Evolutionary conservation across 1,140 invertebrate species (phyloP).

Genomic region (honey bee (Apis mellifera)): DNA sequence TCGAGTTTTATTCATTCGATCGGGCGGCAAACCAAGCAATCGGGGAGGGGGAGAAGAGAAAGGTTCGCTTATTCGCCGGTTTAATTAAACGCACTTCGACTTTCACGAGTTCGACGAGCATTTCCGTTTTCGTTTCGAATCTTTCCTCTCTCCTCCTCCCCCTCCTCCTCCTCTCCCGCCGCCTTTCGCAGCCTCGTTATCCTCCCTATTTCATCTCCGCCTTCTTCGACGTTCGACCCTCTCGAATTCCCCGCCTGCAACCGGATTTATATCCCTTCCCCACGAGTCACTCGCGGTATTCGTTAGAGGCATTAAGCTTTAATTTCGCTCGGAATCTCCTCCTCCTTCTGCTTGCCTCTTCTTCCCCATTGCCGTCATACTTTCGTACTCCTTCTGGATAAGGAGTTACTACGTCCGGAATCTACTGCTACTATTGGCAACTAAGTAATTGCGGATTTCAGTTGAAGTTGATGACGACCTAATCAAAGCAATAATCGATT

Average conservation of each 20-base stretch:
- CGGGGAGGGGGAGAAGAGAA: too few relatives aligned
- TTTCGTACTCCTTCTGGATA: background rate
- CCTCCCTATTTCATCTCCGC: slow-evolving; percentile 38
- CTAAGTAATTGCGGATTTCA: too few relatives aligned
- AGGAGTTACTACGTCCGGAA: slow-evolving; percentile 1
- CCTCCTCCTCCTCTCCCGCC: background rate
- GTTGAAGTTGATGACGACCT: too few relatives aligned
- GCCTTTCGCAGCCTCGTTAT: slow-evolving; percentile 60
- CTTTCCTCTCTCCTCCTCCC: slow-evolving; percentile 6
- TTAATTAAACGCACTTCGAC: slow-evolving; percentile 65
- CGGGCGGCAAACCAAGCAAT: background rate
- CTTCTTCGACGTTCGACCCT: slow-evolving; percentile 36
- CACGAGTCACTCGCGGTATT: slow-evolving; percentile 34
- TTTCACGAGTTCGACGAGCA: slow-evolving; percentile 60
- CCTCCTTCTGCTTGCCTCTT: slow-evolving; percentile 13
- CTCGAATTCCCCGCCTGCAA: slow-evolving; percentile 43
- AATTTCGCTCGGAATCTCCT: slow-evolving; percentile 47
- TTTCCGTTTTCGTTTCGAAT: slow-evolving; percentile 54
- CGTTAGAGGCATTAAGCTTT: slow-evolving; percentile 51
- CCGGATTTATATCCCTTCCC: slow-evolving; percentile 46
- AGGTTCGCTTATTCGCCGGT: slow-evolving; percentile 48
- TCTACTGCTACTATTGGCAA: too few relatives aligned
- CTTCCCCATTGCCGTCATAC: background rate
- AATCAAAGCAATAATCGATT: too few relatives aligned
- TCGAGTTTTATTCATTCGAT: too few relatives aligned